Base-by-base conservation (phyloP, 1,140 invertebrate genomes). In the Fopius arisanus region DNA sequence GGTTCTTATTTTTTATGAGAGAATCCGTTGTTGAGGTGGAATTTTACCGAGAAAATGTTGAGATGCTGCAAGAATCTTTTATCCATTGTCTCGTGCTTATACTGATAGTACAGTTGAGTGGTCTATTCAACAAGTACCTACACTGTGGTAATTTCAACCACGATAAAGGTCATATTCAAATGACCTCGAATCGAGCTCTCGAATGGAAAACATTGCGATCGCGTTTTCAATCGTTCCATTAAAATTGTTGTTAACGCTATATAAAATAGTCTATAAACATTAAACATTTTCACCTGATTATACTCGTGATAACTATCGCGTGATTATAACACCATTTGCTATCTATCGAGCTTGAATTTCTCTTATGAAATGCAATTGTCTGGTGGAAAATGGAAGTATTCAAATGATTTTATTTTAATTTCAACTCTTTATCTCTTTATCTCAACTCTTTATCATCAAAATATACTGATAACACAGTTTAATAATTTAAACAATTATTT, bases 81-180 rank as follows among this genome's bases (percentile, higher is more conserved):
- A 59, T 59, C 54, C 19, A 59, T 59, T 59, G 54, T 59, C 23
- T 59, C 19, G 26, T 59, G 23, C 14, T 23, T 26, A 59, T 28
- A 48, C n/a, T 9, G 16, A 48, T 48, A 59, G 9, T 5, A 21
- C 23, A 59, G 3, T 59, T 67, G 63, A 67, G 63, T 33, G 31
- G 37, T 67, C 19, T 67, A 67, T 67, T 67, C 21, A 40, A n/a
- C n/a, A n/a, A 43, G 54, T 67, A 37, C 41, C 66, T 41, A 43
- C 37, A 33, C 40, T 4, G 33, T 40, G 19, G 66, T 43, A 41
- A 67, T 67, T 67, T 37, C 41, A 67, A 37, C 37, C 37, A 43
- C 33, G 41, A 51, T 41, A 69, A 69, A 69, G 67, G 26, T 69
- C 43, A 43, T 51, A 69, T 69, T 48, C 26, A 51, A 69, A 69